phyloP scores from a whole-genome alignment of 2,113 vertebrate species.

The Bothrops jararaca region DNA sequence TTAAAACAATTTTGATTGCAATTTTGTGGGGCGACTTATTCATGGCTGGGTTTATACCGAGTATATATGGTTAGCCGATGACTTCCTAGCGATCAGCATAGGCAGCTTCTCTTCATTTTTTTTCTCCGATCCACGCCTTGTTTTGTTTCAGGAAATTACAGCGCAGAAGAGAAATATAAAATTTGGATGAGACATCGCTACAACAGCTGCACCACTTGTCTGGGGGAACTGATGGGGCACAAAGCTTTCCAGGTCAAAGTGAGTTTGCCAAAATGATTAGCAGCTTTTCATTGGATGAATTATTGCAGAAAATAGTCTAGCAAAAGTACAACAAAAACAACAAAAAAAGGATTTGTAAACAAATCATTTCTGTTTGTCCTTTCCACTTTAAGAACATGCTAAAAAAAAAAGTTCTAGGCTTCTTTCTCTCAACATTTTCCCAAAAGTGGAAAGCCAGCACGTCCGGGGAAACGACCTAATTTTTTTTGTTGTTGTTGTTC shows the following conservation, averaged over 20 bases:
- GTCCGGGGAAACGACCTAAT: neutral
- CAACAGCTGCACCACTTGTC: constrained; percentile 72
- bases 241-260: constrained; percentile 77
- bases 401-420: neutral
- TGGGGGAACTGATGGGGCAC: constrained; percentile 78
- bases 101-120: no score
- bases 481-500: neutral
- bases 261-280: constrained; percentile 19
- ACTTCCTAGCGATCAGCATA: neutral
- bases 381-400: neutral
- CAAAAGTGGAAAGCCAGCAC: neutral
- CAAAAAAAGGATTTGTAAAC: neutral
- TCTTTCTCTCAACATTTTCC: neutral
- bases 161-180: constrained; percentile 80
- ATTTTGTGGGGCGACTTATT: neutral
- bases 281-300: neutral
- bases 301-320: neutral
- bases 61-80: neutral
- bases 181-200: constrained; percentile 92
- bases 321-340: neutral
- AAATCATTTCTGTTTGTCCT: neutral
- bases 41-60: neutral
- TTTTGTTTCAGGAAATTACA: constrained; percentile 53
- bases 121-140: neutral
- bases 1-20: neutral